Base-by-base conservation (phyloP, 1,140 invertebrate genomes). In the Chrysopa pallens region DNA sequence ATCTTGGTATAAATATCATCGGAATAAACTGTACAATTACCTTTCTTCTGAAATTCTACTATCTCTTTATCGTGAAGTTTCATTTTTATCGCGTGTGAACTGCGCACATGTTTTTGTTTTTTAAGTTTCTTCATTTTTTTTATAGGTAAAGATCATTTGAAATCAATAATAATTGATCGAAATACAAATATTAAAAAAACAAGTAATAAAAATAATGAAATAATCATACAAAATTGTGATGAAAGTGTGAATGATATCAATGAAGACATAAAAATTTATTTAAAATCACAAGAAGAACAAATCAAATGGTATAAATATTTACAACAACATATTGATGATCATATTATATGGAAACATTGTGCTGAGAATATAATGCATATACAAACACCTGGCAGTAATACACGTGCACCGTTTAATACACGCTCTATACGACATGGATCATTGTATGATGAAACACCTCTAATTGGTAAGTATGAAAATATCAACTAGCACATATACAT, bases 351-450 rank as follows among this genome's bases (percentile, higher is more conserved):
- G 77, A 72, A 72, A 49, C 68, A 70, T 43, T 72, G 74, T 0
- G 72, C 70, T 37, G 71, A 74, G 53, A 62, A 64, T 37, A 49
- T 68, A 36, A 76, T 79, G 68, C 64, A 73, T 46, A 67, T 78
- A 8, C 65, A 69, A 5, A 64, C 60, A 13, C 62, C 69, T 6
- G 66, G 69, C 40, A 23, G 17, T 23, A 61, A 60, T 43, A 55
- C 55, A 5, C 63, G 63, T 40, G 59, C 65, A 44, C 62, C 63
- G 6, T 68, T 72, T 47, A 23, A 23, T 23, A 60, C 61, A 23
- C 56, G 58, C 29, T 60, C 59, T 28, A 60, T 62, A 29, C 52
- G 68, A 47, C 69, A 72, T 45, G 68, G 69, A 37, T 73, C 73
- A 23, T 49, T 76, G 1, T 76, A 76, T 45, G 72, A 76, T 44